Evolutionary conservation across 2,797 vertebrate species (phyloP), one percentile per base, ranked within the genome.

Genomic region (Coregonus sp.): DNA sequence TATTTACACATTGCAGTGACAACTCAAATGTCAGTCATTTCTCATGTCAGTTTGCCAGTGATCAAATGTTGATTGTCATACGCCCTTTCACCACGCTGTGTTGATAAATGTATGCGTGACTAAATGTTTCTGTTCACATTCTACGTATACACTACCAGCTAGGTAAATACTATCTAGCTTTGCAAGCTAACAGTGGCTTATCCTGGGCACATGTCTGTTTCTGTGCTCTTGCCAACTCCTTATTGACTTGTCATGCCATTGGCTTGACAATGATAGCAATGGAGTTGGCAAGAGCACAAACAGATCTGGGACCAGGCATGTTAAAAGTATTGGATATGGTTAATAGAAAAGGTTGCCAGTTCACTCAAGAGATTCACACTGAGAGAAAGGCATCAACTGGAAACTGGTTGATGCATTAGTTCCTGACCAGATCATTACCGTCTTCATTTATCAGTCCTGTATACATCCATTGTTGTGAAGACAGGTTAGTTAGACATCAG

Each of bases 401-500:
- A 25, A 63, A 11, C 59, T 63, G 59, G 59, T 25, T 63, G 59
- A 63, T 25, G 59, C 59, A 20, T 20, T 69, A n/a, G 5, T 63
- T 11, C 63, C 16, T 66, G 63, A 47, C 40, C 40, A 63, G 59
- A 6, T n/a, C 69, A 2, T 50, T 50, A 74, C 56, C 73, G 16
- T 12, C 59, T 63, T n/a, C 14, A 74, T 35, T n/a, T 47, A 59
- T 15, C 73, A 74, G 73, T 20, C 56, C 72, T 63, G 59, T 18
- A 63, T 74, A 20, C 59, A 63, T 63, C 4, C 9, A 25, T 63
- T 63, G 59, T 61, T 56, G 56, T 29, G 16, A 63, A 74, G 56
- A 74, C 54, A 73, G 31, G 20, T 74, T 25, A 65, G 37, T 20
- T 47, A 20, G 14, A 25, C 11, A 70, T 12, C 2, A 40, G 67